Evolutionary conservation across 2,888 invertebrate genomes (phyloP), one percentile per base, ranked within the genome.

Genomic region (Chymomyza procnemis): DNA sequence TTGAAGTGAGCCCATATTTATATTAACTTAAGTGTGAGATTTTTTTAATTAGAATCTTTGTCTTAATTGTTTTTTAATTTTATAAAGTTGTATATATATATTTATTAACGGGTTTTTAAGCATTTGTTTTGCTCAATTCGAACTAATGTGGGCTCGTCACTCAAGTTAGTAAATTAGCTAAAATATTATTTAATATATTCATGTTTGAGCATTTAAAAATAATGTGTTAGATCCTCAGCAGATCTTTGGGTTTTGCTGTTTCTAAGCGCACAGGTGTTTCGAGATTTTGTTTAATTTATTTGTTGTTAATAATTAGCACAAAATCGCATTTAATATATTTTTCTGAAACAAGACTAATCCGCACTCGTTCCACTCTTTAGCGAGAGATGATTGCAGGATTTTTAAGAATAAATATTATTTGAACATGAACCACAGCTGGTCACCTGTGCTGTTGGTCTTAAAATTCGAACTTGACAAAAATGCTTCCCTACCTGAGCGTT

Each of bases 21-120:
- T 26, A 26, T 8, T 26, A 26, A 26, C 26, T 26, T 26, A 26
- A 26, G 26, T 26, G 26, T 26, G 26, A 26, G 26, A 26, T 57
- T 21, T 22, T 58, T 6, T 2, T 14, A 12, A 12, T 30, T 48
- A 16, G n/a, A 21, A 55, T 18, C 46, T 8, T 14, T 22, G n/a
- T 48, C 1, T 26, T 55, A 65, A 0, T n/a, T 22, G 5, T 16
- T 3, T 8, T 14, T n/a, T n/a, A n/a, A n/a, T n/a, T n/a, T n/a
- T n/a, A n/a, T n/a, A n/a, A n/a, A 6, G 48, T 54, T 73, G 68
- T 19, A 34, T n/a, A 1, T 48, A 46, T 71, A 26, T 26, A 26
- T 26, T 26, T 26, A 26, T 60, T 55, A 16, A 0, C 16, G 12
- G 16, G 9, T 22, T 34, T 47, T 19, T 52, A 34, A 9, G 9